Percentiles rank a stretch among this genome's conserved stretches.
phyloP scores from a whole-genome alignment of 2,888 invertebrate genomes.

The Rhyacophila evoluta region DNA sequence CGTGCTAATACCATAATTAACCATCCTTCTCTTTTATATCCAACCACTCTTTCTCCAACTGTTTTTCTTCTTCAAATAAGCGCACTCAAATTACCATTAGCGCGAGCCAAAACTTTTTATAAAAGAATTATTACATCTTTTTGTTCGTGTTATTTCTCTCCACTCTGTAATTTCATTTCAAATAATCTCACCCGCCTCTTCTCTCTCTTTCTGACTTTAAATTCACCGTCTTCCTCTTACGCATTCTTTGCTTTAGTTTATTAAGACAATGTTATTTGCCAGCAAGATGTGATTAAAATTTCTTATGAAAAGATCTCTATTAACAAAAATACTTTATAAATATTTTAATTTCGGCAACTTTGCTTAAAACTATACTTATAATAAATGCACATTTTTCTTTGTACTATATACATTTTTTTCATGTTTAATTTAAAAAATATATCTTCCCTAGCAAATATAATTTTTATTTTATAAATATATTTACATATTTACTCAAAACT shows the following conservation, averaged over 20 bases:
- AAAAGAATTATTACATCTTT: constrained; percentile 55
- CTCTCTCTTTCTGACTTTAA: neutral
- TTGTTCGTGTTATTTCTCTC: constrained; percentile 54
- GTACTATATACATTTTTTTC: too few relatives aligned
- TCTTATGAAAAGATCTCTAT: neutral
- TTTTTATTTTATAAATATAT: too few relatives aligned
- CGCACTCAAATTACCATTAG: constrained; percentile 55
- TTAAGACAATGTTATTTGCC: neutral
- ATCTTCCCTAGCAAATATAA: too few relatives aligned
- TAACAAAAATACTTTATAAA: neutral
- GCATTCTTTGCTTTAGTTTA: neutral
- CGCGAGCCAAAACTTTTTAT: constrained; percentile 54
- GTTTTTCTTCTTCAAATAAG: constrained; percentile 48
- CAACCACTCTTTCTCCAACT: neutral
- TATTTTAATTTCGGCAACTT: neutral
- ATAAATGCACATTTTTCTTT: too few relatives aligned
- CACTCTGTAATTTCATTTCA: constrained; percentile 54
- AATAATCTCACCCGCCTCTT: constrained; percentile 46
- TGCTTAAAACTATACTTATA: neutral
- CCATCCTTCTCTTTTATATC: constrained; percentile 46
- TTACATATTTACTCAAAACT: too few relatives aligned
- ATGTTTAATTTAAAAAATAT: too few relatives aligned
- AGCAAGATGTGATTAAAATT: neutral
- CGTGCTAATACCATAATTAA: constrained; percentile 59
- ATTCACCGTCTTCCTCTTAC: neutral